These are phyloP conservation scores for Stegodyphus mimosarum DNA, from an alignment of 1,140 invertebrate species.

Conservation along the genomic window DNA sequence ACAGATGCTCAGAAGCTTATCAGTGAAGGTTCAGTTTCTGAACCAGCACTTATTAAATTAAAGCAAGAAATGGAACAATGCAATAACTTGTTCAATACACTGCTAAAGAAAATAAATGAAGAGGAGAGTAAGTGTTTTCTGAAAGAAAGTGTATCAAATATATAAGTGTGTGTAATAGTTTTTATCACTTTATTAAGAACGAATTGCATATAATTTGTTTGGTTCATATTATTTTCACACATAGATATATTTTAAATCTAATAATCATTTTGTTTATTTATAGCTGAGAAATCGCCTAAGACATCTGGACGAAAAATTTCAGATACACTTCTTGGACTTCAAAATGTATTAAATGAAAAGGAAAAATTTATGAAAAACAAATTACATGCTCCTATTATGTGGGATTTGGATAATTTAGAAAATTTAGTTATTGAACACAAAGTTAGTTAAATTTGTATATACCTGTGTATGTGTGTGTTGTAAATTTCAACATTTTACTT, in stretches of 20 bases:
- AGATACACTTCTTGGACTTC: conserved; percentile 72
- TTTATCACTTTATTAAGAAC: too few species aligned
- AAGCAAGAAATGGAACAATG: conserved; percentile 94
- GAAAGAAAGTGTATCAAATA: not conserved
- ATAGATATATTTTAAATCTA: too few species aligned
- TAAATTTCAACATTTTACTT: not conserved
- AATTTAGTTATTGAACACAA: conserved; percentile 89
- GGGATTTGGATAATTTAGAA: conserved; percentile 86
- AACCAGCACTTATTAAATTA: conserved; percentile 87
- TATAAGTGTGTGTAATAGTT: not conserved
- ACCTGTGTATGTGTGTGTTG: not conserved
- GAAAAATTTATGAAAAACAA: conserved; percentile 84
- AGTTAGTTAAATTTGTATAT: conserved; percentile 57
- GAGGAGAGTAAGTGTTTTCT: conserved; percentile 63
- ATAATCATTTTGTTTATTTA: not conserved
- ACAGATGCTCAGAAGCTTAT: conserved; percentile 95
- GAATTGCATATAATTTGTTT: too few species aligned
- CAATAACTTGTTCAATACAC: conserved; percentile 92
- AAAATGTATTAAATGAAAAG: conserved; percentile 83
- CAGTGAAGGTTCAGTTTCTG: conserved; percentile 89
- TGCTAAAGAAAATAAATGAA: conserved; percentile 80
- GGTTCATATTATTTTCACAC: too few species aligned
- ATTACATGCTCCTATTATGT: conserved; percentile 81
- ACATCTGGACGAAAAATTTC: conserved; percentile 85
- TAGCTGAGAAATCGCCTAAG: conserved; percentile 70